A percentile compares a stretch with the other conserved stretches of the same genome.
These are phyloP conservation scores for Channa maculata DNA, from an alignment of 2,113 vertebrate genomes.

Conservation along the genomic window DNA sequence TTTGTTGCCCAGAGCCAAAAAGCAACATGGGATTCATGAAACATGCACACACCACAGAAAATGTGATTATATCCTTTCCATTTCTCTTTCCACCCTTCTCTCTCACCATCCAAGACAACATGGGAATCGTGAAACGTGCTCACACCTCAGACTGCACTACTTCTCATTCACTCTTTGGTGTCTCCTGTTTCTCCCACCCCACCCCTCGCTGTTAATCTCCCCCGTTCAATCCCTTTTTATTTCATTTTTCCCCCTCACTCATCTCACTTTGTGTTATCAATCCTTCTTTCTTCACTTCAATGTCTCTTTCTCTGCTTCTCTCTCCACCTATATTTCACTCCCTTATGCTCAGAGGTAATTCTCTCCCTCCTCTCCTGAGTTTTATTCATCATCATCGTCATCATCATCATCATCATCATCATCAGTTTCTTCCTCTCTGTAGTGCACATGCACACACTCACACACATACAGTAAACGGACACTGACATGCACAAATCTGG, in stretches of 20 bases:
- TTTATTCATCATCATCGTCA: slow-evolving; percentile 68
- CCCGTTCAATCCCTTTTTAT: slow-evolving; percentile 26
- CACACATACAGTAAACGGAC: slow-evolving; percentile 16
- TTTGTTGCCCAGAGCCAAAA: slow-evolving; percentile 78
- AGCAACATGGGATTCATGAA: slow-evolving; percentile 75
- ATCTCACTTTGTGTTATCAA: slow-evolving; percentile 35
- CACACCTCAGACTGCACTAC: slow-evolving; percentile 43
- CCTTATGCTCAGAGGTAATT: slow-evolving; percentile 75
- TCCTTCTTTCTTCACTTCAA: slow-evolving; percentile 48
- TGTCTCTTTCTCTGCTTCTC: slow-evolving; percentile 38
- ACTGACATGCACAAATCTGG: slow-evolving; percentile 47
- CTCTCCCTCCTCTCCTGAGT: slow-evolving; percentile 66
- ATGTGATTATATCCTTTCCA: slow-evolving; percentile 69
- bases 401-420: slow-evolving; percentile 20
- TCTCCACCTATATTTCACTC: slow-evolving; percentile 61
- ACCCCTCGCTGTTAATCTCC: slow-evolving; percentile 9
- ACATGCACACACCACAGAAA: slow-evolving; percentile 73
- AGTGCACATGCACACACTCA: background rate
- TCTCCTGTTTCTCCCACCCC: slow-evolving; percentile 18
- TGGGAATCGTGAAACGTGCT: slow-evolving; percentile 67
- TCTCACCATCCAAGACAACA: slow-evolving; percentile 54
- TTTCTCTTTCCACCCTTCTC: slow-evolving; percentile 57
- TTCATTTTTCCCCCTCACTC: slow-evolving; percentile 44
- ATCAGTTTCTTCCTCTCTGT: background rate
- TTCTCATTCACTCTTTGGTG: slow-evolving; percentile 24